A percentile compares a stretch with the other conserved stretches of the same genome.
These are phyloP conservation scores for Phocoena phocoena DNA, from an alignment of 2,113 vertebrate genomes.

Conservation along the genomic window DNA sequence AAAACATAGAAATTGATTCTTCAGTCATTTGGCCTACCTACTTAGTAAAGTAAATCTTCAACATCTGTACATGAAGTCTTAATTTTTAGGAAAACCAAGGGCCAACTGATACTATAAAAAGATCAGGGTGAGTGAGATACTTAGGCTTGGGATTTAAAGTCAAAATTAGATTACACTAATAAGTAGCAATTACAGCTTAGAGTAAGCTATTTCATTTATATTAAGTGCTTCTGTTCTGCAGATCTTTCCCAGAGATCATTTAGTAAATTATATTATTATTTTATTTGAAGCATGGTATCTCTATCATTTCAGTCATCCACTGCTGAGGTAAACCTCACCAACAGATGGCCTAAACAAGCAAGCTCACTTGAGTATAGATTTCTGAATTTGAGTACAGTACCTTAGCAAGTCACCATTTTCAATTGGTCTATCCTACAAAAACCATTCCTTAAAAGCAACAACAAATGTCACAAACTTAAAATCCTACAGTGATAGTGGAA, in stretches of 20 bases:
- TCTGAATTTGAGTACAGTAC: background rate
- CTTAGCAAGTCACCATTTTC: background rate
- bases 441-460: background rate
- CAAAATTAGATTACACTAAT: background rate
- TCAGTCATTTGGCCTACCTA: background rate
- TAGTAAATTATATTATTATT: background rate
- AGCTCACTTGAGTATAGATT: background rate
- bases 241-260: background rate
- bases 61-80: background rate
- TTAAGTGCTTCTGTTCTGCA: background rate
- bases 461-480: background rate
- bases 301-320: background rate
- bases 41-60: background rate
- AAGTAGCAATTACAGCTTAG: background rate
- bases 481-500: background rate
- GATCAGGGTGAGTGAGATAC: background rate
- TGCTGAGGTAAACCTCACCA: background rate
- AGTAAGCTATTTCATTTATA: slow-evolving; percentile 5
- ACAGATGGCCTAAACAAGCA: background rate
- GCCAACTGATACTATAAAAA: background rate
- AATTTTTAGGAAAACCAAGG: background rate
- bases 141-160: slow-evolving; percentile 4
- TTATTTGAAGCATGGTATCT: background rate
- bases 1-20: slow-evolving; percentile 1
- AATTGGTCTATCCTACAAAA: background rate